Evolutionary conservation across 2,888 invertebrate genomes (phyloP).

Genomic region (Caenorhabditis becei): DNA sequence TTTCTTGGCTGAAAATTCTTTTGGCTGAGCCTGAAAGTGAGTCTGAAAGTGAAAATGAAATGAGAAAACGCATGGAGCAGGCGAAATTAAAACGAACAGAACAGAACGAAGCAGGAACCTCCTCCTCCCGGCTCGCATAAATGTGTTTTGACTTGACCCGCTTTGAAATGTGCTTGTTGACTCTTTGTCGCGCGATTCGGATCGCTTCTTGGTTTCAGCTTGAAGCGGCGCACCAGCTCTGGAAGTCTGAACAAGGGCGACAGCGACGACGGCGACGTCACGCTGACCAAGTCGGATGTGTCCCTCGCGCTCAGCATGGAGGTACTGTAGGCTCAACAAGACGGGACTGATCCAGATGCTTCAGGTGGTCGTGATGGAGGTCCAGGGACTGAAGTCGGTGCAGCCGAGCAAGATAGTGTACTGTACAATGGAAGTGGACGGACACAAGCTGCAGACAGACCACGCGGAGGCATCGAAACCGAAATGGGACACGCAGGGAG

Average conservation of each 20-base stretch:
- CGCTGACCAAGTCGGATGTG: slow-evolving; percentile 97
- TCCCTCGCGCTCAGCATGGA: slow-evolving; percentile 87
- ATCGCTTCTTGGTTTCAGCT: slow-evolving; percentile 73
- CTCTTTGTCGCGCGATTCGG: background rate
- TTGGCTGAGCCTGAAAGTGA: slow-evolving; percentile 19
- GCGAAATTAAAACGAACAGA: slow-evolving; percentile 5
- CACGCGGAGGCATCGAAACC: slow-evolving; percentile 99
- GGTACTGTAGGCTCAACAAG: slow-evolving; percentile 84
- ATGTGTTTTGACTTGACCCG: slow-evolving; percentile 45
- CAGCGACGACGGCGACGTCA: slow-evolving; percentile 95
- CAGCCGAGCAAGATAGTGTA: slow-evolving; percentile 98
- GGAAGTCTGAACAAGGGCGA: slow-evolving; percentile 87
- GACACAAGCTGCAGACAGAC: slow-evolving; percentile 98
- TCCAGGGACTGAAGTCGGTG: slow-evolving; percentile 96
- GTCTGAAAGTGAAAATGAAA: slow-evolving; percentile 18
- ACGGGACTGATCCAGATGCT: slow-evolving; percentile 86
- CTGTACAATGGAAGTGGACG: slow-evolving; percentile 99
- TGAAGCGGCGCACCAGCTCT: slow-evolving; percentile 81
- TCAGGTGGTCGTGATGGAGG: slow-evolving; percentile 98
- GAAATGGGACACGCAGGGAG: slow-evolving; percentile 98
- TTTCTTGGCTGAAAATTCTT: slow-evolving; percentile 13
- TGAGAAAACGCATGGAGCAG: slow-evolving; percentile 1
- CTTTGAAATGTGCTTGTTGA: slow-evolving; percentile 40
- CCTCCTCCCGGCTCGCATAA: slow-evolving; percentile 8
- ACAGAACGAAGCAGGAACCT: background rate